A percentile compares a stretch with the other conserved stretches of the same genome.
Conservation (phyloP, 1,140 invertebrate species). For the Cephus cinctus region DNA sequence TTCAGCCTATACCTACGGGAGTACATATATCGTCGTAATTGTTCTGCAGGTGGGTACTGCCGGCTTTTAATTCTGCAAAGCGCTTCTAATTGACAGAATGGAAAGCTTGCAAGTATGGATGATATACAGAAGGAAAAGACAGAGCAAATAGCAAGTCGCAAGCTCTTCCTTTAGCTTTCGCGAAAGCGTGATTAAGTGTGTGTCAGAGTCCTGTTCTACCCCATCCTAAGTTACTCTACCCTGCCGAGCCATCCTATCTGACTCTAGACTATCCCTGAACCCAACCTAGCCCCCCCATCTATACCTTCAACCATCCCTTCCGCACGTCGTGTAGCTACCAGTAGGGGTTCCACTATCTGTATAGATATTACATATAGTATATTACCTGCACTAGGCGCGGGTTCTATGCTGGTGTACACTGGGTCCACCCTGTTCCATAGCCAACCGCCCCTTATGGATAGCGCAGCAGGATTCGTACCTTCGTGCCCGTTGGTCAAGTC, state of each 20-base stretch:
- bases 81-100: not conserved
- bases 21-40: not conserved
- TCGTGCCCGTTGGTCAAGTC: too few species aligned
- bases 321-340: not conserved
- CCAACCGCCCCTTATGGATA: too few species aligned
- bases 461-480: too few species aligned
- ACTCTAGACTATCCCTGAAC: not conserved
- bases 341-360: too few species aligned
- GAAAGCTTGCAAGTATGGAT: not conserved
- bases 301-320: not conserved
- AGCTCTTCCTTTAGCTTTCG: not conserved
- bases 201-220: conserved; percentile 3
- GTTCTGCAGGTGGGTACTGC: not conserved
- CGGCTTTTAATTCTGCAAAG: not conserved
- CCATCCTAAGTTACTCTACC: not conserved
- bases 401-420: too few species aligned
- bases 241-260: too few species aligned
- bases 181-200: conserved; percentile 6
- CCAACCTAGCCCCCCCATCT: not conserved
- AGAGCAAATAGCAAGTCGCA: not conserved
- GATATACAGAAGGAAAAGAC: not conserved
- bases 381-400: too few species aligned
- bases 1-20: not conserved
- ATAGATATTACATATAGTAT: too few species aligned
- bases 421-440: too few species aligned